phyloP scores from a whole-genome alignment of 2,113 vertebrate species.

The Mus pahari region DNA sequence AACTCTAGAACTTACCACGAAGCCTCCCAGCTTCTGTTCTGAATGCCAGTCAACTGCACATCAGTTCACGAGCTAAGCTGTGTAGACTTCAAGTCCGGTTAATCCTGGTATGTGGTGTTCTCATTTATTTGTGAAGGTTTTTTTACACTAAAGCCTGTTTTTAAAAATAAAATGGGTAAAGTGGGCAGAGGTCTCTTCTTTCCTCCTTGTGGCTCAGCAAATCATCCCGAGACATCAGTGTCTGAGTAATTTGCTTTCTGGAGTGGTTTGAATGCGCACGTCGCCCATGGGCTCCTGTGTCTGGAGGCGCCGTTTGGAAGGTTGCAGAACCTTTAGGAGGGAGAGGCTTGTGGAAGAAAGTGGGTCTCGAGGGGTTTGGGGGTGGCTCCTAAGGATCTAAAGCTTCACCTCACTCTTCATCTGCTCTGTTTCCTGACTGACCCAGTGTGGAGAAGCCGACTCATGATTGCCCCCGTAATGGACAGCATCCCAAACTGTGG shows the following conservation, averaged over 20 bases:
- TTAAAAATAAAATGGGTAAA: background rate
- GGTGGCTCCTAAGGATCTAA: too few relatives aligned
- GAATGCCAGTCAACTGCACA: background rate
- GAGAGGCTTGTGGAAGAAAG: background rate
- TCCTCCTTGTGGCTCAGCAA: background rate
- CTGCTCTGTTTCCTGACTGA: background rate
- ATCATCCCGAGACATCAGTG: background rate
- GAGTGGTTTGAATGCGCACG: background rate
- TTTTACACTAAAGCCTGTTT: background rate
- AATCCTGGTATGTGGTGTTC: background rate
- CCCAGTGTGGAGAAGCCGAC: background rate
- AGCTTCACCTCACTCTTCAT: background rate
- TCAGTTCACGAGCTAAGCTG: background rate
- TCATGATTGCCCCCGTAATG: background rate
- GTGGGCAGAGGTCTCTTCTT: background rate
- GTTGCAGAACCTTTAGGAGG: background rate
- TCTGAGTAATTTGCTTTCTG: background rate
- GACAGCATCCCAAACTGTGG: background rate
- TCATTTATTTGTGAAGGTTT: background rate
- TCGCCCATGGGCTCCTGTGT: background rate
- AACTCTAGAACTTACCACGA: background rate
- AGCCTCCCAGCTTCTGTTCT: background rate
- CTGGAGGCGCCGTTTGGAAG: background rate
- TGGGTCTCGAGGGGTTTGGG: background rate
- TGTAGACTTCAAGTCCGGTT: background rate